These are phyloP conservation scores for Diuraphis noxia DNA, from an alignment of 1,140 invertebrate species.

Conservation along the genomic window DNA sequence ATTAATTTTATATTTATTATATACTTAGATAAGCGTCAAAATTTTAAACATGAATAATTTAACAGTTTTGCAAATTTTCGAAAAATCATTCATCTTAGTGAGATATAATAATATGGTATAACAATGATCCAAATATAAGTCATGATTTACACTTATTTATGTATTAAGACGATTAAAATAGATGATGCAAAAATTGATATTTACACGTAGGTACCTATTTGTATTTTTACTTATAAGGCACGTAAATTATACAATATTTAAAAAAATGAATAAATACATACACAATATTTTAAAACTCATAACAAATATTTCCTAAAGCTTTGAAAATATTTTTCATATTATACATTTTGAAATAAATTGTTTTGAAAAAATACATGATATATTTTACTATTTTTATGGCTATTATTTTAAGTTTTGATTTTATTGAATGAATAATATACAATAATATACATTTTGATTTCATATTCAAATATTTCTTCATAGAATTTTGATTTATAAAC, in stretches of 20 bases:
- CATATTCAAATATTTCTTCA: neutral
- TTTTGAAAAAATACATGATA: neutral
- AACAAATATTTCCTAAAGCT: neutral
- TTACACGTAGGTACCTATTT: neutral
- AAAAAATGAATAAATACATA: too few relatives aligned
- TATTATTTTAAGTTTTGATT: neutral
- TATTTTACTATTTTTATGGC: neutral
- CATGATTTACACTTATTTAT: neutral
- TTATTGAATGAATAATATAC: too few relatives aligned
- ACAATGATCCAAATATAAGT: neutral
- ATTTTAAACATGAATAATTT: neutral
- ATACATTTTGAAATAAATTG: neutral
- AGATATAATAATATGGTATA: too few relatives aligned
- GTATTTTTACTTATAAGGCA: neutral
- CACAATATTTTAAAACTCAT: neutral
- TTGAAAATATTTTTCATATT: neutral
- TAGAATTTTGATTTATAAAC: neutral
- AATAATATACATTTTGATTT: neutral
- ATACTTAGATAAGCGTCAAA: neutral
- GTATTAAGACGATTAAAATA: neutral
- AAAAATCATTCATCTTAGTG: too few relatives aligned
- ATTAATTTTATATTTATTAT: neutral
- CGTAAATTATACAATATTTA: neutral
- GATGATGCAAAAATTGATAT: neutral
- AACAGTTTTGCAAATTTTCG: neutral